Percentiles rank a stretch among this genome's conserved stretches.
phyloP scores from a whole-genome alignment of 2,113 vertebrate species.

The Mystacornis crossleyi region DNA sequence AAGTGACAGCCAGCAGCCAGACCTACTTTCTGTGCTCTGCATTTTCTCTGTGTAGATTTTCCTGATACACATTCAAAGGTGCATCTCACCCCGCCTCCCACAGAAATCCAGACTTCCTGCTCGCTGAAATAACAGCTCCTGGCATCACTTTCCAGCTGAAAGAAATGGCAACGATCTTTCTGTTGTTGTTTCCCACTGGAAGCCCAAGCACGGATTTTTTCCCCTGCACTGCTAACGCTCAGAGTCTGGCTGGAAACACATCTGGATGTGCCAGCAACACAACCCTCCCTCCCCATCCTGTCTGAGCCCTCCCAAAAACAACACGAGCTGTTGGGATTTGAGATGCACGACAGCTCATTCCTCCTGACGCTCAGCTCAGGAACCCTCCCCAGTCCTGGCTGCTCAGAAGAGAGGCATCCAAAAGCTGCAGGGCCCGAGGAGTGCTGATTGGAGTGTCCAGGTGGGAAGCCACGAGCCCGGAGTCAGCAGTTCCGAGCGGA shows the following conservation, averaged over 20 bases:
- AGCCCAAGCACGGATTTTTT: constrained; percentile 55
- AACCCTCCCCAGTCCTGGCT: background rate
- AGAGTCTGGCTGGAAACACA: constrained; percentile 48
- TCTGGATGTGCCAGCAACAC: background rate
- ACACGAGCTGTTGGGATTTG: background rate
- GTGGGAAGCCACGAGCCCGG: background rate
- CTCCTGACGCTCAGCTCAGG: background rate
- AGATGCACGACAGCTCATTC: background rate
- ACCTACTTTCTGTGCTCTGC: background rate
- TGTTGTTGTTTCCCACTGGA: constrained; percentile 53
- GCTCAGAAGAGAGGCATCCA: background rate
- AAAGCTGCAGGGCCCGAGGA: background rate
- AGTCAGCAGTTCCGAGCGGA: background rate
- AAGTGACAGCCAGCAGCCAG: constrained; percentile 47
- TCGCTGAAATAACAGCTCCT: constrained; percentile 43
- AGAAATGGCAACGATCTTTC: constrained; percentile 44
- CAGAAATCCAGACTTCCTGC: background rate
- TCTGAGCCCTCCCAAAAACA: background rate
- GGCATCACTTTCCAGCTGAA: constrained; percentile 33
- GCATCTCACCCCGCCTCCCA: background rate
- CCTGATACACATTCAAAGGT: background rate
- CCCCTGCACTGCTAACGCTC: background rate
- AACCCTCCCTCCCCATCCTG: background rate
- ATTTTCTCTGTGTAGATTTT: background rate
- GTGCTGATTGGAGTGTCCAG: background rate